A percentile compares a stretch with the other conserved stretches of the same genome.
Evolutionary conservation across 2,797 vertebrate genomes (phyloP).

Genomic region (Argyrosomus regius): DNA sequence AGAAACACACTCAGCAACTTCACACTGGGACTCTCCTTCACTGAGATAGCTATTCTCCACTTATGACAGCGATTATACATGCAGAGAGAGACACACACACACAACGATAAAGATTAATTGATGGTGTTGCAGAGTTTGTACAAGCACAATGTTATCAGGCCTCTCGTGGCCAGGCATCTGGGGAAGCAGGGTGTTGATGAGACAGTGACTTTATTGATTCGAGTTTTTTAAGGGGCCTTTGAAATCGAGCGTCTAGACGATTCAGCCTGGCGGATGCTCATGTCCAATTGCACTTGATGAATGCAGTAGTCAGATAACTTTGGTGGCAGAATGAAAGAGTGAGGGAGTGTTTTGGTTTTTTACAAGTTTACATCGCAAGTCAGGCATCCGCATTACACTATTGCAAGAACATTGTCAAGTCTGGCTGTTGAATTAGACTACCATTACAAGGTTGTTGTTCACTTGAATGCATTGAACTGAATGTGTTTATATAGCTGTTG

Average conservation of each 20-base stretch:
- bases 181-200: constrained; percentile 50
- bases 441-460: background rate
- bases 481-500: background rate
- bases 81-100: constrained; percentile 4
- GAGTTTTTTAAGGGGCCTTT: constrained; percentile 66
- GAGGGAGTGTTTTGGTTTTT: background rate
- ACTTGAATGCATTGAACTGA: constrained; percentile 1
- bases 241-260: constrained; percentile 53
- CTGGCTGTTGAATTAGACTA: constrained; percentile 12
- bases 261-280: constrained; percentile 13
- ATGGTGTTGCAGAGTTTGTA: constrained; percentile 49
- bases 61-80: constrained; percentile 22
- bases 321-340: constrained; percentile 22
- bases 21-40: constrained; percentile 10
- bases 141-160: constrained; percentile 39
- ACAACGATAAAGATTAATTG: constrained; percentile 53
- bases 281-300: constrained; percentile 33
- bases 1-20: constrained; percentile 7
- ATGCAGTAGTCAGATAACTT: constrained; percentile 19
- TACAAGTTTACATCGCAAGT: constrained; percentile 14
- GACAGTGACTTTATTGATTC: constrained; percentile 62
- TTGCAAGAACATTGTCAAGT: constrained; percentile 4
- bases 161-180: constrained; percentile 43
- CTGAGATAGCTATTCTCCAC: constrained; percentile 18
- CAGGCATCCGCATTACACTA: background rate